These are phyloP conservation scores for Scrobipalpa atriplicella DNA, from an alignment of 2,888 invertebrate species.

Conservation along the genomic window DNA sequence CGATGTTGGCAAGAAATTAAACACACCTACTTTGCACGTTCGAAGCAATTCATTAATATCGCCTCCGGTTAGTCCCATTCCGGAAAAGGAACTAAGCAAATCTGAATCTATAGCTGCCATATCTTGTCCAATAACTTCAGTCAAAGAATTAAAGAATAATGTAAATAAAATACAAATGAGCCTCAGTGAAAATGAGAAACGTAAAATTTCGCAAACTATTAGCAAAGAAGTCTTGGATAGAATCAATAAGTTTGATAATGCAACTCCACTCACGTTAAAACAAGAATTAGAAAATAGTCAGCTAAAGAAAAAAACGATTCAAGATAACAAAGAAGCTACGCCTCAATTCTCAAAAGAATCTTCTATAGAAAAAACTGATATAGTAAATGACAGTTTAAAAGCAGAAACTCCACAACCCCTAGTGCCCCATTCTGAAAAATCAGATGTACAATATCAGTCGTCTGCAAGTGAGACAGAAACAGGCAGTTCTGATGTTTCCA, in stretches of 20 bases:
- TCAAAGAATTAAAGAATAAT: conserved; percentile 75
- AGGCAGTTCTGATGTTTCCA: conserved; percentile 87
- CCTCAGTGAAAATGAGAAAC: conserved; percentile 87
- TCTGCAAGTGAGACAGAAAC: conserved; percentile 88
- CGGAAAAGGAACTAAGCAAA: conserved; percentile 69
- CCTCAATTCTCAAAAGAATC: conserved; percentile 31
- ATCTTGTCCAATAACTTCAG: conserved; percentile 66
- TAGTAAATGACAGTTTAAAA: conserved; percentile 65
- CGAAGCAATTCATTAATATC: conserved; percentile 82
- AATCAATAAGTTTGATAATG: conserved; percentile 74
- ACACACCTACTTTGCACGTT: conserved; percentile 75
- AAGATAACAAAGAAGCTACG: conserved; percentile 26
- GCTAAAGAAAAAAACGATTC: conserved; percentile 9
- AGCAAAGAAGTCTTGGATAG: conserved; percentile 88
- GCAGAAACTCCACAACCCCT: conserved; percentile 73
- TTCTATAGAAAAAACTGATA: conserved; percentile 31
- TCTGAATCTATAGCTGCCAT: conserved; percentile 83
- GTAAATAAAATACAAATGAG: conserved; percentile 77
- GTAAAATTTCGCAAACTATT: conserved; percentile 86
- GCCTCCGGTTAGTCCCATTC: conserved; percentile 62
- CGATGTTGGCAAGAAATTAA: conserved; percentile 36
- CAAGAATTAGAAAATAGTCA: conserved; percentile 84
- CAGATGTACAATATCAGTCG: conserved; percentile 63
- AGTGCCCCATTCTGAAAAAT: conserved; percentile 56
- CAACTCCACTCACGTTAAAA: conserved; percentile 49